Evolutionary conservation across 1,140 invertebrate species (phyloP).

Genomic region (Meteorus sp.): DNA sequence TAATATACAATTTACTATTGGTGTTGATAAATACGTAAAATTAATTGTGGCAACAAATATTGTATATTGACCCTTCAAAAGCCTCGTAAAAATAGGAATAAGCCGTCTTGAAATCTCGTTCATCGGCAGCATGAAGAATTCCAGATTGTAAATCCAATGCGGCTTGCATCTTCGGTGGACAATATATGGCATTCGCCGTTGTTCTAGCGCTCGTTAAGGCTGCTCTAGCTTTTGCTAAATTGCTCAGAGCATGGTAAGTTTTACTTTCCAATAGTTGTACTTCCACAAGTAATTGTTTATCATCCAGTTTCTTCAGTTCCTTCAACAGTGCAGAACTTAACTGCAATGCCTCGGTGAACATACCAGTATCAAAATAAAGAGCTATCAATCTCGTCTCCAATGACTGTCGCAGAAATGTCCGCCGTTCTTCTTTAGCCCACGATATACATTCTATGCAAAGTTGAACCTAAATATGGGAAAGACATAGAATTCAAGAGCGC

Average conservation of each 20-base stretch:
- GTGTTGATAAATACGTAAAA: neutral
- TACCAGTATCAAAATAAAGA: constrained; percentile 91
- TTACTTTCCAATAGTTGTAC: constrained; percentile 97
- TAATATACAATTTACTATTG: neutral
- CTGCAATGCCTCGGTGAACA: constrained; percentile 83
- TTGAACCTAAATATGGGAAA: constrained; percentile 62
- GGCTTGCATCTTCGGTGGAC: constrained; percentile 97
- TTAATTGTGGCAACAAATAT: too few relatives aligned
- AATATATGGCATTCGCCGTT: constrained; percentile 99
- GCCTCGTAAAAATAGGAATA: constrained; percentile 99
- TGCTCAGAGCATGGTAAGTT: constrained; percentile 96
- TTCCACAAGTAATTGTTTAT: constrained; percentile 98
- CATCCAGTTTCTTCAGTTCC: constrained; percentile 98
- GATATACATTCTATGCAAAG: constrained; percentile 97
- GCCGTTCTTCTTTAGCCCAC: constrained; percentile 97
- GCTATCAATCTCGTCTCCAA: constrained; percentile 92
- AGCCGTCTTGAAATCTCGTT: constrained; percentile 99
- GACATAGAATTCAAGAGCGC: constrained; percentile 4
- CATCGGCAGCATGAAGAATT: constrained; percentile 98
- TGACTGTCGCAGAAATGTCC: constrained; percentile 95
- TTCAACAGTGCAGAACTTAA: constrained; percentile 83
- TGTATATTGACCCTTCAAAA: constrained; percentile 81
- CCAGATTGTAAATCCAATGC: constrained; percentile 97
- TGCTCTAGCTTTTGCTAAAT: constrained; percentile 94
- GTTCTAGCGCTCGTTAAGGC: constrained; percentile 97